Evolutionary conservation across 2,888 invertebrate genomes (phyloP).

Genomic region (Lucinisca nassula): DNA sequence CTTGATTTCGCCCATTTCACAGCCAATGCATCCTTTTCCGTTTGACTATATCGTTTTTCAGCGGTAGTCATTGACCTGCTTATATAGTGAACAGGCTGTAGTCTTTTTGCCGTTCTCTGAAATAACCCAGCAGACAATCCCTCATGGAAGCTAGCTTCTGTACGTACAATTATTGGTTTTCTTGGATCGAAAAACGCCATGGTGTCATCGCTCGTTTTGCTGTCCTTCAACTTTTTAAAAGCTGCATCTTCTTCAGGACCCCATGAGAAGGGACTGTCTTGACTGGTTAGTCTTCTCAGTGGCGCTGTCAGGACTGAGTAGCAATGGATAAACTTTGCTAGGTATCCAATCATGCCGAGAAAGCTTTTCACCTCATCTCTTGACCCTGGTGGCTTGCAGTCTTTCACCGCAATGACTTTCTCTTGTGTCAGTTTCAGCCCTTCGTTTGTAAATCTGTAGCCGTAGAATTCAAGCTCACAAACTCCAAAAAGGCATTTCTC

Average conservation of each 20-base stretch:
- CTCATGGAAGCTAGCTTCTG: constrained; percentile 25
- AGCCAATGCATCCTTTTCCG: too few relatives aligned
- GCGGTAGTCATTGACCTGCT: too few relatives aligned
- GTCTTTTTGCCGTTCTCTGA: too few relatives aligned
- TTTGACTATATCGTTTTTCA: too few relatives aligned
- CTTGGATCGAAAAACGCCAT: constrained; percentile 3
- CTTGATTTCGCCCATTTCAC: not conserved
- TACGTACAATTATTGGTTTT: too few relatives aligned
- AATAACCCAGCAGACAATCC: constrained; percentile 16
- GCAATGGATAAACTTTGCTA: constrained; percentile 33
- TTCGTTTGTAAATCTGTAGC: constrained; percentile 23
- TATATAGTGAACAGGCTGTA: too few relatives aligned
- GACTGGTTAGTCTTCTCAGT: not conserved
- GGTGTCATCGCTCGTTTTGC: constrained; percentile 16
- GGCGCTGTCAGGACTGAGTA: too few relatives aligned
- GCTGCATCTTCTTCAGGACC: constrained; percentile 13
- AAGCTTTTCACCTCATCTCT: constrained; percentile 24
- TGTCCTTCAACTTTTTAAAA: too few relatives aligned
- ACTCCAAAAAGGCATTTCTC: constrained; percentile 17
- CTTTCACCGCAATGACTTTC: too few relatives aligned
- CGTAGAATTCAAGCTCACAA: constrained; percentile 10
- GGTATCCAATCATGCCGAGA: constrained; percentile 31
- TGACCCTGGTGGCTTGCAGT: constrained; percentile 18
- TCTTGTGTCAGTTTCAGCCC: too few relatives aligned
- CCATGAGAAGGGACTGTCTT: constrained; percentile 12